Evolutionary conservation across 2,797 vertebrate genomes (phyloP), one percentile per base, ranked within the genome.

Genomic region (Hydrophis major): DNA sequence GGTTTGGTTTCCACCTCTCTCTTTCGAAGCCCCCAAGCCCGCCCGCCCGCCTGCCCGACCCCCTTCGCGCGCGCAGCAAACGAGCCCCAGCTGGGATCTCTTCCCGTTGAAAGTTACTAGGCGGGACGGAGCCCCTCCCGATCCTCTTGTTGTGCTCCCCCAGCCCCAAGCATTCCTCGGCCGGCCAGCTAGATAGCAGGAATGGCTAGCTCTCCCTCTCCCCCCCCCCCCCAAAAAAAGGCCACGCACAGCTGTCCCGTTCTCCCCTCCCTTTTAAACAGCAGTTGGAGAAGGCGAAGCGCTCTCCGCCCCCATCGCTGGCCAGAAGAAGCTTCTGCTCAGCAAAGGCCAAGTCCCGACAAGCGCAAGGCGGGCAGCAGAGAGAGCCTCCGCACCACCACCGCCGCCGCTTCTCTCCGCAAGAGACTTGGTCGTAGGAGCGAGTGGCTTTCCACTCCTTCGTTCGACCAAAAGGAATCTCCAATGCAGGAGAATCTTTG

Each of bases 361-460:
- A 13, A 13, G n/a, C 66, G n/a, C n/a, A 74, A 74, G 2, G 18
- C n/a, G 66, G n/a, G 6, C n/a, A n/a, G 6, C 1, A 16, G n/a
- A n/a, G 66, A 2, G 5, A 18, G 16, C 13, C n/a, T 3, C n/a
- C 0, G 13, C 5, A 1, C 56, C 55, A 4, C 59, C 50, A 0
- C 0, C 6, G 1, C 20, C 57, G 6, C 57, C 59, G 61, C 61
- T 4, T 11, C 27, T 69, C n/a, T 69, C n/a, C 5, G 66, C 69
- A 20, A 18, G 32, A 37, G 32, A 8, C 16, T 37, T 10, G 69
- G 69, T 32, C 32, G 32, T 8, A 8, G 2, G 16, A 8, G 69
- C 32, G 32, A 6, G 1, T 8, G 32, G 69, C 37, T 74, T 37
- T 74, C 69, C 27, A 2, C 63, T 32, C 28, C 4, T n/a, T 12